Percentiles rank a stretch among this genome's conserved stretches.
These are phyloP conservation scores for Myripristis murdjan DNA, from an alignment of 2,797 vertebrate genomes.

Conservation along the genomic window DNA sequence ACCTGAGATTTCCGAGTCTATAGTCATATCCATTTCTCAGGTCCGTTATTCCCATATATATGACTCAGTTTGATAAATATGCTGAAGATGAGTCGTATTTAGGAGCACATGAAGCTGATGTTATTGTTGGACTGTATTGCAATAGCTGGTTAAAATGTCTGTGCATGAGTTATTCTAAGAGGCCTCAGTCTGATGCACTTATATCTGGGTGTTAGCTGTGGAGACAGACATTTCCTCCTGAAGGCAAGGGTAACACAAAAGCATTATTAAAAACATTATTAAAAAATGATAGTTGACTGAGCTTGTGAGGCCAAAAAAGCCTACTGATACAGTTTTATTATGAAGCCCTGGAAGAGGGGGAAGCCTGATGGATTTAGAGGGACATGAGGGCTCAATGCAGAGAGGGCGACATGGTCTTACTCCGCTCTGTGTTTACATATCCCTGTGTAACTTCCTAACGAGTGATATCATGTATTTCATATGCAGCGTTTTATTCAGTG, in stretches of 20 bases:
- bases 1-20: background rate
- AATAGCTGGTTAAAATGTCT: conserved; percentile 1
- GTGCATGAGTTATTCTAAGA: background rate
- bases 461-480: background rate
- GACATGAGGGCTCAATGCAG: conserved; percentile 21
- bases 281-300: conserved; percentile 30
- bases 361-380: conserved; percentile 22
- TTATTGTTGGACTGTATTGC: background rate
- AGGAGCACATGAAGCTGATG: background rate
- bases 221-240: conserved; percentile 10
- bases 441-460: conserved; percentile 4
- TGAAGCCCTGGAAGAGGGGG: conserved; percentile 24
- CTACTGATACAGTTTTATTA: conserved; percentile 37
- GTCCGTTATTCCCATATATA: background rate
- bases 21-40: conserved; percentile 15
- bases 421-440: conserved; percentile 22
- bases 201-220: background rate
- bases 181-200: conserved; percentile 12
- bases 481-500: background rate
- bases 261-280: conserved; percentile 45
- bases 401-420: conserved; percentile 26
- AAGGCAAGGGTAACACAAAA: conserved; percentile 29
- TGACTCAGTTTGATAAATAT: conserved; percentile 4
- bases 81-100: background rate
- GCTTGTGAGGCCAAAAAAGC: conserved; percentile 12